Base-by-base conservation (phyloP, 2,797 vertebrate genomes). In the Morelia viridis region DNA sequence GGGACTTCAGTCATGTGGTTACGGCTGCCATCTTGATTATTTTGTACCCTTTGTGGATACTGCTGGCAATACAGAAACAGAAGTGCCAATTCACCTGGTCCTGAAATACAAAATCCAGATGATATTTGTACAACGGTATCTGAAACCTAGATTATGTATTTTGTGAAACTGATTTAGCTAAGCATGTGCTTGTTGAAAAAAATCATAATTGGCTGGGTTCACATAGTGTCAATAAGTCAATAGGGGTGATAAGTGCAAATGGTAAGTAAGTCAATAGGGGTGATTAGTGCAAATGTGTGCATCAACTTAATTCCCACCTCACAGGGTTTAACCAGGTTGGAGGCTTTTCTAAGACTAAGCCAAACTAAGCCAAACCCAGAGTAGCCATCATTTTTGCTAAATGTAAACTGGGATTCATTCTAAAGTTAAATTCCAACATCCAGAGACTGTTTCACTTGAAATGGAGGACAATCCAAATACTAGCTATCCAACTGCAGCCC, bases 401-500 rank as follows among this genome's bases (percentile, higher is more conserved):
- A 80, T 80, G 46, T 80, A 24, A 80, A 11, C 46, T 80, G 9
- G 58, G 19, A 80, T 80, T 46, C 41, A 80, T 80, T 80, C 76
- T 80, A 80, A 80, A 80, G 46, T 80, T 80, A 24, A 46, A 80
- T 46, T 80, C 76, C 46, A 22, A 80, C 41, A 80, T 46, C 35
- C 41, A 80, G 76, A 80, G 71, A 24, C 76, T 80, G 19, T 46
- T 80, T 41, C 19, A 80, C 4, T 80, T 60, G 58, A 60, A 60
- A 5, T 24, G 76, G 9, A 80, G 8, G 41, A 46, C 1, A 46
- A 80, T 46, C 41, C 76, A 80, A 46, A 93, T 83, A 71, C 71
- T 0, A 93, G 41, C 56, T 87, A 92, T 57, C 24, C 12, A 94
- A 71, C 92, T 1, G 15, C 61, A 92, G 93, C 24, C 53, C 93